phyloP scores from a whole-genome alignment of 2,113 vertebrate genomes.

The Ursus arctos region DNA sequence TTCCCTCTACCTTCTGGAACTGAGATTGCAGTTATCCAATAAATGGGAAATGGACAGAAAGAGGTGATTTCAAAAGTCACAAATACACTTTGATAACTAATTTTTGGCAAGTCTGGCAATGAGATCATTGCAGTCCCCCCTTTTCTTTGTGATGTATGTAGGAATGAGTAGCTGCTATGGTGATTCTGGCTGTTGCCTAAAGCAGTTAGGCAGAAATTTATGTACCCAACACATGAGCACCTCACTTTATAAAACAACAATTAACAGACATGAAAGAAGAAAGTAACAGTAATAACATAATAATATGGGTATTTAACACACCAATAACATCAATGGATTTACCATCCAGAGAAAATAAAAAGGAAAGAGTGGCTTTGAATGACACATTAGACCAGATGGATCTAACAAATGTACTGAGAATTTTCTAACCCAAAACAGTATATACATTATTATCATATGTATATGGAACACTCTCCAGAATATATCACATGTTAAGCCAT shows the following conservation, averaged over 20 bases:
- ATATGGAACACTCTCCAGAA: not conserved
- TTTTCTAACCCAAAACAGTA: too few species aligned
- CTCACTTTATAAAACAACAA: too few species aligned
- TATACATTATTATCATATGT: too few species aligned
- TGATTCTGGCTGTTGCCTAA: conserved; percentile 83
- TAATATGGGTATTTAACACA: too few species aligned
- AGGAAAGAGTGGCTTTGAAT: too few species aligned
- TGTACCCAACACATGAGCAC: too few species aligned
- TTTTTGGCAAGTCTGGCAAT: conserved; percentile 91
- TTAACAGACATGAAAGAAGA: too few species aligned
- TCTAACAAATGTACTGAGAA: too few species aligned
- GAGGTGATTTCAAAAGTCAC: not conserved
- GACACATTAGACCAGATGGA: too few species aligned
- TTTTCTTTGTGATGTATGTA: conserved; percentile 93
- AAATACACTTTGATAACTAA: conserved; percentile 77
- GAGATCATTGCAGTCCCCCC: conserved; percentile 93
- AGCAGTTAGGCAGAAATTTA: conserved; percentile 71
- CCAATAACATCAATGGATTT: too few species aligned
- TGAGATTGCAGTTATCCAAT: conserved; percentile 47
- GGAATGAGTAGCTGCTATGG: conserved; percentile 93
- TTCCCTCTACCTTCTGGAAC: conserved; percentile 61
- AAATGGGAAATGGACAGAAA: conserved; percentile 28
- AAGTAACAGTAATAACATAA: too few species aligned
- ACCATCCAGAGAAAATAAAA: too few species aligned
- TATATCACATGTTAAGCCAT: not conserved